These are phyloP conservation scores for Apodemia hepburni DNA, from an alignment of 2,888 invertebrate genomes.

Conservation along the genomic window DNA sequence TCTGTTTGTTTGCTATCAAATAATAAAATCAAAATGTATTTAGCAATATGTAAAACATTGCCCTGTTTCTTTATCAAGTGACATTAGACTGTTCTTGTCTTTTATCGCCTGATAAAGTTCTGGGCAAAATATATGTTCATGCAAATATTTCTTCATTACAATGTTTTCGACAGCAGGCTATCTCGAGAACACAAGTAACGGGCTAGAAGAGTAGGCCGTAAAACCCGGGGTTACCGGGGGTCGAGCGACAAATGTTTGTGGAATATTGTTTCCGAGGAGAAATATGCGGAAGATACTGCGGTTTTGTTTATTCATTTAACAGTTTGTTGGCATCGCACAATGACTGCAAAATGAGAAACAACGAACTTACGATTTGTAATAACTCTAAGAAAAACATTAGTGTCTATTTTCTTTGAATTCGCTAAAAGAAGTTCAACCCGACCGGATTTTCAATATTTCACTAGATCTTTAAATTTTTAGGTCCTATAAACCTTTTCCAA, in stretches of 20 bases:
- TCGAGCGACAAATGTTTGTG: constrained; percentile 14
- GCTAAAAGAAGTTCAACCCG: no score
- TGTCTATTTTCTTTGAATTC: no score
- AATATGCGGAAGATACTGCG: constrained; percentile 1
- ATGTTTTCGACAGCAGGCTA: constrained; percentile 11
- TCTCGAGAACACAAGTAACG: constrained; percentile 12
- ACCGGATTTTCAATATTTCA: no score
- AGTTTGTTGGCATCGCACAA: neutral
- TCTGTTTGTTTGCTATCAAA: no score
- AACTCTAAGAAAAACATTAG: no score
- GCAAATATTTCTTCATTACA: constrained; percentile 8
- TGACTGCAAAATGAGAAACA: neutral
- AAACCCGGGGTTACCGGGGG: constrained; percentile 5
- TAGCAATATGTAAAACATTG: no score
- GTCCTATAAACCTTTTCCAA: no score
- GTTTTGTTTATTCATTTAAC: constrained; percentile 15
- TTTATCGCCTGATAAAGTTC: neutral
- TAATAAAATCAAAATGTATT: no score
- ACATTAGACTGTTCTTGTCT: neutral
- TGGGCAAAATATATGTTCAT: neutral
- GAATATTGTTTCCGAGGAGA: constrained; percentile 9
- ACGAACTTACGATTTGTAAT: no score
- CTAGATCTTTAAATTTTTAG: no score
- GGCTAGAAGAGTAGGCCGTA: constrained; percentile 13
- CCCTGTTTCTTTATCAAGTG: no score